These are phyloP conservation scores for Spilarctia lutea DNA, from an alignment of 2,888 invertebrate species.

Conservation along the genomic window DNA sequence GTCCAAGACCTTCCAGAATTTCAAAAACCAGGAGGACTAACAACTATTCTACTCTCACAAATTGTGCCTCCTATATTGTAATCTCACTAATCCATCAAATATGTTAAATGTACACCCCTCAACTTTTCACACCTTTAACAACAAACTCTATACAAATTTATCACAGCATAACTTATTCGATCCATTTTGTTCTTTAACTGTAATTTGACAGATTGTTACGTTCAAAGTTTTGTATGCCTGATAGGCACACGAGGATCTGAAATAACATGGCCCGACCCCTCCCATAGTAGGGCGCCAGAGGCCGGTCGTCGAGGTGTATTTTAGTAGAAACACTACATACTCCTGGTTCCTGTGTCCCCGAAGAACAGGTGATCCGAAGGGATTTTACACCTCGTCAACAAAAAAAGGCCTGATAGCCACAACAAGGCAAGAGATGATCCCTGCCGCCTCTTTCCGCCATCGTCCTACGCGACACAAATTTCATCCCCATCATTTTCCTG, in stretches of 20 bases:
- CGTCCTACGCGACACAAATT: too few relatives aligned
- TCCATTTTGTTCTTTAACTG: not conserved
- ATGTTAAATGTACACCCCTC: not conserved
- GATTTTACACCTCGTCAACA: too few relatives aligned
- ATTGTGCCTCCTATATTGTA: not conserved
- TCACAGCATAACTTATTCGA: not conserved
- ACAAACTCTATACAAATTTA: not conserved
- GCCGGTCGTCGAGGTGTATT: too few relatives aligned
- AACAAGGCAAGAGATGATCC: too few relatives aligned
- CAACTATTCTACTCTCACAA: conserved; percentile 14
- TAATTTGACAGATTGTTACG: not conserved
- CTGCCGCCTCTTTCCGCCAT: too few relatives aligned
- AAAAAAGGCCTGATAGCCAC: not conserved
- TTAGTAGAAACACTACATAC: too few relatives aligned
- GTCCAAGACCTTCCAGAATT: not conserved
- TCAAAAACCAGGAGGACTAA: not conserved
- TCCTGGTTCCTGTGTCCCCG: too few relatives aligned
- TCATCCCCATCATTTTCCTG: too few relatives aligned
- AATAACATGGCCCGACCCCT: too few relatives aligned
- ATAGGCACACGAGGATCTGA: too few relatives aligned
- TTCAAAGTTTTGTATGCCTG: not conserved
- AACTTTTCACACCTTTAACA: not conserved
- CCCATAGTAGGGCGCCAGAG: too few relatives aligned
- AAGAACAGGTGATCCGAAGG: too few relatives aligned
- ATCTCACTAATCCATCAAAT: conserved; percentile 20